Evolutionary conservation across 1,140 invertebrate genomes (phyloP).

Genomic region (Aporrectodea caliginosa): DNA sequence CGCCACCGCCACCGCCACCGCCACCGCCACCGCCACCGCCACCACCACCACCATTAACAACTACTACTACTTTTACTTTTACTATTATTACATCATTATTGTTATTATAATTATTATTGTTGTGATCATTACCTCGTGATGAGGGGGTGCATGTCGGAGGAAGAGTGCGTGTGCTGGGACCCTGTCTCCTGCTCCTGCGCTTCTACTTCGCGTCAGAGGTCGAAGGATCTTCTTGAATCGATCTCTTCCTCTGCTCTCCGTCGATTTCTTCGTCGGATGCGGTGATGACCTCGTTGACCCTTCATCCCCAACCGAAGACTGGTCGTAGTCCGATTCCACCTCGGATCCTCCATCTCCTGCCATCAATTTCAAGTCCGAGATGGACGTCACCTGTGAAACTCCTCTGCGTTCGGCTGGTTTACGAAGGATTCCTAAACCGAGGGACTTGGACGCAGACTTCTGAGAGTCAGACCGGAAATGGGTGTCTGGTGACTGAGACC

Average conservation of each 20-base stretch:
- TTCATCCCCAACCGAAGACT: not conserved
- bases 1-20: no score
- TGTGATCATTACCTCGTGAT: not conserved
- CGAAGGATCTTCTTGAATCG: constrained; percentile 41
- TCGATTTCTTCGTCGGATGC: not conserved
- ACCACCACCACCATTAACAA: no score
- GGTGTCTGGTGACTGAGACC: no score
- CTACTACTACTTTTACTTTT: no score
- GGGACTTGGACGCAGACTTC: no score
- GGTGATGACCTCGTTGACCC: not conserved
- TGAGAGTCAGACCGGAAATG: no score
- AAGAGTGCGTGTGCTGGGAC: constrained; percentile 52
- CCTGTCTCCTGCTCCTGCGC: constrained; percentile 55
- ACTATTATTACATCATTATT: no score
- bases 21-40: no score
- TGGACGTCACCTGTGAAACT: no score
- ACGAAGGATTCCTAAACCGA: no score
- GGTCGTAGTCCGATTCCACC: not conserved
- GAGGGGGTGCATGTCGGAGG: constrained; percentile 37
- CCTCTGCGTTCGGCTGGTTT: no score
- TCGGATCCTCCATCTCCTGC: not conserved
- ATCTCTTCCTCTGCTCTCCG: not conserved
- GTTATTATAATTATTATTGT: no score
- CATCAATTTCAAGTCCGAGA: not conserved
- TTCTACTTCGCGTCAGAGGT: constrained; percentile 52